These are phyloP conservation scores for Gerris buenoi DNA, from an alignment of 1,140 invertebrate genomes.

Conservation along the genomic window DNA sequence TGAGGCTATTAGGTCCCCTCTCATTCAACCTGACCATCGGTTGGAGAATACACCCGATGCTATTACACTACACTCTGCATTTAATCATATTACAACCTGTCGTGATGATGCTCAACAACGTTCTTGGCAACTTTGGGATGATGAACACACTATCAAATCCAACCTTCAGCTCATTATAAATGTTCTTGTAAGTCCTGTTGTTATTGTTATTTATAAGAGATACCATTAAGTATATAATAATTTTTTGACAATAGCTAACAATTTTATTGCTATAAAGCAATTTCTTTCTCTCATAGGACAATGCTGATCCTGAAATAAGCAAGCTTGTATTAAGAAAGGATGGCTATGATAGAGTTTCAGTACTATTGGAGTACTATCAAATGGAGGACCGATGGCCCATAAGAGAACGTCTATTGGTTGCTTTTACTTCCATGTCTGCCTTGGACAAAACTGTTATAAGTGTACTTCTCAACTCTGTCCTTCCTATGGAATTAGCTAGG, in stretches of 20 bases:
- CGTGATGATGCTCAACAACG: slow-evolving; percentile 87
- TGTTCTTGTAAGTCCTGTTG: slow-evolving; percentile 68
- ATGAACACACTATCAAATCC: slow-evolving; percentile 61
- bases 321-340: slow-evolving; percentile 58
- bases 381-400: slow-evolving; percentile 79
- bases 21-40: slow-evolving; percentile 30
- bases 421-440: slow-evolving; percentile 72
- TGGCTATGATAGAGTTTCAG: slow-evolving; percentile 55
- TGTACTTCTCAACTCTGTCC: slow-evolving; percentile 66
- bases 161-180: not conserved
- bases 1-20: slow-evolving; percentile 35
- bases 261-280: too few species aligned
- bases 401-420: slow-evolving; percentile 59
- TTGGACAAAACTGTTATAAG: slow-evolving; percentile 61
- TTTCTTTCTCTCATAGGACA: slow-evolving; percentile 43
- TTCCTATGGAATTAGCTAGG: slow-evolving; percentile 73
- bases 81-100: slow-evolving; percentile 64
- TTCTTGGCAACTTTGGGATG: slow-evolving; percentile 84
- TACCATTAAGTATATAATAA: too few species aligned
- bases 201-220: too few species aligned
- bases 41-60: slow-evolving; percentile 49
- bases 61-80: slow-evolving; percentile 57
- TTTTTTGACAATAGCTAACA: too few species aligned
- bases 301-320: slow-evolving; percentile 66
- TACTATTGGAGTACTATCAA: slow-evolving; percentile 76